Conservation (phyloP, 1,140 invertebrate species). For the Nomia melanderi region DNA sequence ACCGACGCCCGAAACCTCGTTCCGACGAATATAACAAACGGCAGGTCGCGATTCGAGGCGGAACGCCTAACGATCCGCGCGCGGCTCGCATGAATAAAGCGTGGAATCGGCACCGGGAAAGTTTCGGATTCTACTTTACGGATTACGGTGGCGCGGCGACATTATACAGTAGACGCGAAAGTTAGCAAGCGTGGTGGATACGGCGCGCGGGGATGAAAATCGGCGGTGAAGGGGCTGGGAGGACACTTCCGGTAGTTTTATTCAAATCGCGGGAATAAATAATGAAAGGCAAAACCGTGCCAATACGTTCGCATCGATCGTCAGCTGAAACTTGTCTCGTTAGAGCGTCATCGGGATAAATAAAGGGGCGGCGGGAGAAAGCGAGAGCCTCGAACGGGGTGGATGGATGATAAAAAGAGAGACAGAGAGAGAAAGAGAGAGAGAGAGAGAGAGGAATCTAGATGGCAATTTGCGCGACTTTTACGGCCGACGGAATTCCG, state of each 20-base stretch:
- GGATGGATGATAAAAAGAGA: too few species aligned
- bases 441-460: background rate
- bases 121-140: constrained; percentile 24
- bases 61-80: background rate
- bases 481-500: background rate
- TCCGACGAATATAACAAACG: background rate
- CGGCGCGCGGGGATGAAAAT: background rate
- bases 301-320: constrained; percentile 24
- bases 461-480: background rate
- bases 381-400: too few species aligned
- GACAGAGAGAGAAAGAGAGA: background rate
- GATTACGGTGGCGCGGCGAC: constrained; percentile 7
- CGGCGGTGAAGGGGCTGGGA: background rate
- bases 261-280: constrained; percentile 49
- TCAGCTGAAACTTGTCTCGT: constrained; percentile 10
- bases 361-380: too few species aligned
- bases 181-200: constrained; percentile 6
- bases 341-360: background rate
- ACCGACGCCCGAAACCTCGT: too few species aligned
- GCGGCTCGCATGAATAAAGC: constrained; percentile 1
- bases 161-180: constrained; percentile 30
- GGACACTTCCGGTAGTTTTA: constrained; percentile 39
- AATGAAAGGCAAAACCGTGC: constrained; percentile 20
- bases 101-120: constrained; percentile 30
- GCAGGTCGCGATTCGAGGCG: constrained; percentile 11